A percentile compares a stretch with the other conserved stretches of the same genome.
Conservation (phyloP, 2,113 vertebrate species). For the Serinus canaria region DNA sequence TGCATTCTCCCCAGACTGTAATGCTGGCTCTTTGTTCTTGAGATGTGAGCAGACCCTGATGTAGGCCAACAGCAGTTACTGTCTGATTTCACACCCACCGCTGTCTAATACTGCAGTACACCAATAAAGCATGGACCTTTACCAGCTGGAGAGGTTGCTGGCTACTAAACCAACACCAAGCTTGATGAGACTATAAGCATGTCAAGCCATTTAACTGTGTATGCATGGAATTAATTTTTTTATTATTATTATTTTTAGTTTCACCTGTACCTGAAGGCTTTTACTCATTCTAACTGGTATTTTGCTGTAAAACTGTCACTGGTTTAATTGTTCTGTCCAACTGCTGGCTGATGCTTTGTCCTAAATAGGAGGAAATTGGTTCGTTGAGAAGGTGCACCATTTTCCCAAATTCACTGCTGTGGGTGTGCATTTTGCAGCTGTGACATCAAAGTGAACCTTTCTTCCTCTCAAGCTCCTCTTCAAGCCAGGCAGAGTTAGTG, state of each 20-base stretch:
- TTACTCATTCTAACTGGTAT: slow-evolving; percentile 72
- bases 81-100: slow-evolving; percentile 56
- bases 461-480: neutral
- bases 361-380: slow-evolving; percentile 38
- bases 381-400: slow-evolving; percentile 32
- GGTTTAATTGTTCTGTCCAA: slow-evolving; percentile 70
- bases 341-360: slow-evolving; percentile 60
- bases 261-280: slow-evolving; percentile 66
- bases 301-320: slow-evolving; percentile 75
- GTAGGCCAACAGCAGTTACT: slow-evolving; percentile 64
- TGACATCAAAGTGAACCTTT: neutral
- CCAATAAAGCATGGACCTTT: slow-evolving; percentile 63
- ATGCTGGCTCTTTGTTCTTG: slow-evolving; percentile 21
- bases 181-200: slow-evolving; percentile 65
- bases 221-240: slow-evolving; percentile 72
- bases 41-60: neutral
- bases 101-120: slow-evolving; percentile 23
- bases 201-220: slow-evolving; percentile 68
- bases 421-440: neutral
- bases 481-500: neutral
- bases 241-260: slow-evolving; percentile 55
- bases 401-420: neutral
- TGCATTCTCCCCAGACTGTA: neutral
- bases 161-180: slow-evolving; percentile 62
- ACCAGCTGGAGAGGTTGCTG: slow-evolving; percentile 18